phyloP scores from a whole-genome alignment of 2,113 vertebrate species.

The Tautogolabrus adspersus region DNA sequence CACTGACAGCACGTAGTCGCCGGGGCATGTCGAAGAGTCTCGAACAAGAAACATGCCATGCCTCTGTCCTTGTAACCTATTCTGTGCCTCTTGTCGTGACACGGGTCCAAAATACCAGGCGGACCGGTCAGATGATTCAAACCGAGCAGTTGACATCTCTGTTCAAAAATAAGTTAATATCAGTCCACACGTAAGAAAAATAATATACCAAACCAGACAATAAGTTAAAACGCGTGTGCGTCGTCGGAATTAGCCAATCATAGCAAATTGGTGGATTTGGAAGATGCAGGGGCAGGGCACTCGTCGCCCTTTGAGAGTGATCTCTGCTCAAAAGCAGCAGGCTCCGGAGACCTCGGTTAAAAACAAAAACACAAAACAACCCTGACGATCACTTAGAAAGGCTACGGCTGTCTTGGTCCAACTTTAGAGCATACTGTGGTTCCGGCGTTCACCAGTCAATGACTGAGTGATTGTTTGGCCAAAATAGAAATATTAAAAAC shows the following conservation, averaged over 20 bases:
- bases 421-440: constrained; percentile 78
- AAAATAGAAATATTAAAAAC: constrained; percentile 32
- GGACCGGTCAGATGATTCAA: constrained; percentile 94
- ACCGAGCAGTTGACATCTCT: constrained; percentile 91
- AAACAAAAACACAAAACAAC: constrained; percentile 45
- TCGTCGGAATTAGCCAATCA: constrained; percentile 37
- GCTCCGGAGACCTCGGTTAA: constrained; percentile 3
- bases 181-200: constrained; percentile 21
- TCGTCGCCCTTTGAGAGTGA: constrained; percentile 37
- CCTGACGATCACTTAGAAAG: constrained; percentile 74
- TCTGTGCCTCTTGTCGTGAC: constrained; percentile 94
- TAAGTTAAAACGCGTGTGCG: constrained; percentile 62
- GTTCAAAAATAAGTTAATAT: constrained; percentile 71
- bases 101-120: constrained; percentile 97
- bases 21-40: constrained; percentile 97
- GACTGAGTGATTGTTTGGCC: constrained; percentile 13
- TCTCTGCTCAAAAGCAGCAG: constrained; percentile 47
- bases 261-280: constrained; percentile 31
- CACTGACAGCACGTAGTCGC: constrained; percentile 97
- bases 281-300: constrained; percentile 63
- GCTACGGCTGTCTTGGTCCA: constrained; percentile 64
- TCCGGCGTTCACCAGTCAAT: constrained; percentile 41
- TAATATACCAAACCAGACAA: constrained; percentile 6
- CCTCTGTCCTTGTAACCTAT: constrained; percentile 93
- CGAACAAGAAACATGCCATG: constrained; percentile 97